Evolutionary conservation across 2,888 invertebrate species (phyloP).

Genomic region (Erebia epiphron): DNA sequence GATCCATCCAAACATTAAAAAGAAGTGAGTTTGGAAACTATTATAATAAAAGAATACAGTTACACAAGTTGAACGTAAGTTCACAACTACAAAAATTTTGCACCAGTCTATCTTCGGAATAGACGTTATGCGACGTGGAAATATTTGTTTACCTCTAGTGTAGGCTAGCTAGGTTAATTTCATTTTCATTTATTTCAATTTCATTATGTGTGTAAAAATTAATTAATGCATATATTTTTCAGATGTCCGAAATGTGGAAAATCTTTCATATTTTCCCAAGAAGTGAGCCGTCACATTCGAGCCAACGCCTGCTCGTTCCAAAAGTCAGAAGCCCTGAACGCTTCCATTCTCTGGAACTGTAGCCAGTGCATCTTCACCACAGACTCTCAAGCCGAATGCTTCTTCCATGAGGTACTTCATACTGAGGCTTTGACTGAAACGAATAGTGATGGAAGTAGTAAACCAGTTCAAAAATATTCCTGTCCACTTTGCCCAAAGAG

Average conservation of each 20-base stretch:
- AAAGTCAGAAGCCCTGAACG: slow-evolving; percentile 46
- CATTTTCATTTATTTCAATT: too few species aligned
- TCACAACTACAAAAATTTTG: not conserved
- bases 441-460: slow-evolving; percentile 50
- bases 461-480: slow-evolving; percentile 74
- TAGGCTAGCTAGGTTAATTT: too few species aligned
- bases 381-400: slow-evolving; percentile 86
- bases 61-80: too few species aligned
- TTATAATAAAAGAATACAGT: not conserved
- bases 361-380: slow-evolving; percentile 84
- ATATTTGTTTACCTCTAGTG: too few species aligned
- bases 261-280: slow-evolving; percentile 87
- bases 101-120: not conserved
- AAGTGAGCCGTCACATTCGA: slow-evolving; percentile 88
- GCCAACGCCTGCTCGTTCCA: slow-evolving; percentile 81
- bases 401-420: slow-evolving; percentile 89
- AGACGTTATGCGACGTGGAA: too few species aligned
- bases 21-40: slow-evolving; percentile 74
- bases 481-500: slow-evolving; percentile 87
- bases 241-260: slow-evolving; percentile 89
- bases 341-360: slow-evolving; percentile 79
- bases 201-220: too few species aligned
- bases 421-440: slow-evolving; percentile 63
- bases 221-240: slow-evolving; percentile 45
- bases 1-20: slow-evolving; percentile 84